A percentile compares a stretch with the other conserved stretches of the same genome.
These are phyloP conservation scores for Zaprionus ghesquierei DNA, from an alignment of 1,140 invertebrate species.

Conservation along the genomic window DNA sequence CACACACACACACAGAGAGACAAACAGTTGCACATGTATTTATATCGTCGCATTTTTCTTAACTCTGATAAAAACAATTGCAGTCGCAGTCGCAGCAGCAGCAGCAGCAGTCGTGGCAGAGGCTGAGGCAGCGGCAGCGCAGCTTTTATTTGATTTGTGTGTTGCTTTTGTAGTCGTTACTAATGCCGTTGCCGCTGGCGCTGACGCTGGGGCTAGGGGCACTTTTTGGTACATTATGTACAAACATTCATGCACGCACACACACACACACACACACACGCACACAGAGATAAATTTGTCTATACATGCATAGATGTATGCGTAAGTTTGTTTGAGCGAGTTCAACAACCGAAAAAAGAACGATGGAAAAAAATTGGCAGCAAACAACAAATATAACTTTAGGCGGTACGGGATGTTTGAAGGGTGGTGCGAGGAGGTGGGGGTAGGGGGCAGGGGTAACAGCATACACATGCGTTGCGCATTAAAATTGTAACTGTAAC, in stretches of 20 bases:
- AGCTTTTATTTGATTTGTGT: slow-evolving; percentile 78
- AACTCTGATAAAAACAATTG: slow-evolving; percentile 42
- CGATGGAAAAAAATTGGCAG: slow-evolving; percentile 79
- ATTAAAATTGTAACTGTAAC: slow-evolving; percentile 78
- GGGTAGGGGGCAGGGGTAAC: neutral
- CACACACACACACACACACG: neutral
- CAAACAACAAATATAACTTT: slow-evolving; percentile 79
- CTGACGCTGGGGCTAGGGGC: slow-evolving; percentile 56
- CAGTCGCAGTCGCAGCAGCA: slow-evolving; percentile 30
- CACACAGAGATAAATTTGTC: neutral
- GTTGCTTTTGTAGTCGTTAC: slow-evolving; percentile 59
- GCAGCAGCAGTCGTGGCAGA: too few relatives aligned
- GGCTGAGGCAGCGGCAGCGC: slow-evolving; percentile 37
- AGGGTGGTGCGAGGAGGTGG: too few relatives aligned
- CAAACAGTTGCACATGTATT: slow-evolving; percentile 32
- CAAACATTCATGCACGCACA: neutral
- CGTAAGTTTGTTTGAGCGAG: slow-evolving; percentile 23
- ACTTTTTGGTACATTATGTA: slow-evolving; percentile 48
- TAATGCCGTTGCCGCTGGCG: slow-evolving; percentile 21
- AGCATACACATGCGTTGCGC: slow-evolving; percentile 70
- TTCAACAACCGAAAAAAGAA: slow-evolving; percentile 74
- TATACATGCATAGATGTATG: neutral
- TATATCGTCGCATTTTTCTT: slow-evolving; percentile 76
- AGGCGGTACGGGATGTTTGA: slow-evolving; percentile 23
- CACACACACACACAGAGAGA: neutral